A percentile compares a stretch with the other conserved stretches of the same genome.
Evolutionary conservation across 2,113 vertebrate genomes (phyloP).

Genomic region (Anhinga anhinga): DNA sequence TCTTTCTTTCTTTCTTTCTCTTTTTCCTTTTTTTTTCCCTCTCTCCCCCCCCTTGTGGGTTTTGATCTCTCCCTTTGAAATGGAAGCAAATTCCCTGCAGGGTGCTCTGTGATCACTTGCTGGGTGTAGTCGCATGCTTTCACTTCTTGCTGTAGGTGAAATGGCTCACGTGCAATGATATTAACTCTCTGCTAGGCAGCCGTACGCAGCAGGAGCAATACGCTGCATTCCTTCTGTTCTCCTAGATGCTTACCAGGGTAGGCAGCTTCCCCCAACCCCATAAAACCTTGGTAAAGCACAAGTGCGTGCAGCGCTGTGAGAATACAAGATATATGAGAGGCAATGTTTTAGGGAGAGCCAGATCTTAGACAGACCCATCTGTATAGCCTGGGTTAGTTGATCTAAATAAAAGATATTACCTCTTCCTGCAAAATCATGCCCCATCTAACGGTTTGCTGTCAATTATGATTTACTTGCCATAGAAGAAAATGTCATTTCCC

Average conservation of each 20-base stretch:
- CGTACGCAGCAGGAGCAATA: background rate
- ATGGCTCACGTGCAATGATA: conserved; percentile 49
- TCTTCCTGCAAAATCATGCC: background rate
- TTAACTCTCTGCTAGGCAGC: conserved; percentile 55
- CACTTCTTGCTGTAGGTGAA: conserved; percentile 63
- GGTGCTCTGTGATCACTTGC: conserved; percentile 45
- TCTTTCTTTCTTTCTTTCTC: background rate
- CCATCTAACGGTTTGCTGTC: background rate
- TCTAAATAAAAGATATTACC: background rate
- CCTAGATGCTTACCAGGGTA: background rate
- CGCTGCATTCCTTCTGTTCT: background rate
- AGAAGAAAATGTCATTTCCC: conserved; percentile 15
- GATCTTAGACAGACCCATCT: background rate
- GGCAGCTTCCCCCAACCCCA: background rate
- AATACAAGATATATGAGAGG: background rate
- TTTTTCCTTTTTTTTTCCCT: fast-evolving
- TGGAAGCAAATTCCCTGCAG: conserved; percentile 59
- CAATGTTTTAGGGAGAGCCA: background rate
- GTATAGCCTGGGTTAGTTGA: background rate
- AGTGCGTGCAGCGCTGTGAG: background rate
- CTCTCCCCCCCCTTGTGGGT: background rate
- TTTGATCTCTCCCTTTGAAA: conserved; percentile 69
- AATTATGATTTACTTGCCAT: background rate
- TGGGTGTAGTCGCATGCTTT: conserved; percentile 68
- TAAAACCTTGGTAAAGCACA: background rate